phyloP scores from a whole-genome alignment of 2,797 vertebrate genomes.

The Eurystomus glaucurus region DNA sequence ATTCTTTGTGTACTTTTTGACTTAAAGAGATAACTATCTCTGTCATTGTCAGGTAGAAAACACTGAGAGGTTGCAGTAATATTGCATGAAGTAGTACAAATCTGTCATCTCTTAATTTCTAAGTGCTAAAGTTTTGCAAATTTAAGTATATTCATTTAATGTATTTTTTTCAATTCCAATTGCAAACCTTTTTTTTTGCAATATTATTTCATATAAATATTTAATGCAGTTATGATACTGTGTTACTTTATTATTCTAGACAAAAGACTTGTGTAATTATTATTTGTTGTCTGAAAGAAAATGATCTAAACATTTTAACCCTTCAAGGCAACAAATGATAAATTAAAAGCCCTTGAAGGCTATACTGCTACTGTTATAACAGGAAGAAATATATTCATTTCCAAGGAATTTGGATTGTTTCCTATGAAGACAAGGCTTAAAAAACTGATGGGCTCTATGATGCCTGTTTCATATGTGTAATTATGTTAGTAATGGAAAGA shows the following conservation, averaged over 20 bases:
- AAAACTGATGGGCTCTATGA: neutral
- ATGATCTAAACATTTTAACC: neutral
- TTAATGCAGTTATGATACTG: neutral
- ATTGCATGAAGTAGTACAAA: neutral
- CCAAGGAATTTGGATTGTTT: neutral
- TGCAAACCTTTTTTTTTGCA: neutral
- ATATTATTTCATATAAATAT: neutral
- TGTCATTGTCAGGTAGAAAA: neutral
- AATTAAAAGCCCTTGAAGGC: neutral
- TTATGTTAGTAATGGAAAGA: neutral
- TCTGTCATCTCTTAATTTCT: neutral
- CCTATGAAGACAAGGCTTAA: neutral
- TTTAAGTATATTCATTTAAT: neutral
- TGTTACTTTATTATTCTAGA: neutral
- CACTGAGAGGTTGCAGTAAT: neutral
- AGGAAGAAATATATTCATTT: neutral
- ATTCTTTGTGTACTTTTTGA: neutral
- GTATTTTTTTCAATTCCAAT: neutral
- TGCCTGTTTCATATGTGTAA: neutral
- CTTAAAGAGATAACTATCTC: neutral
- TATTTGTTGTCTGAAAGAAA: neutral
- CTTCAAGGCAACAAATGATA: neutral
- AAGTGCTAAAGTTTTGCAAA: neutral
- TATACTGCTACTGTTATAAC: neutral
- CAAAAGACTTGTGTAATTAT: neutral